Conservation (phyloP, 2,797 vertebrate species). For the Enteromius fasciolatus region DNA sequence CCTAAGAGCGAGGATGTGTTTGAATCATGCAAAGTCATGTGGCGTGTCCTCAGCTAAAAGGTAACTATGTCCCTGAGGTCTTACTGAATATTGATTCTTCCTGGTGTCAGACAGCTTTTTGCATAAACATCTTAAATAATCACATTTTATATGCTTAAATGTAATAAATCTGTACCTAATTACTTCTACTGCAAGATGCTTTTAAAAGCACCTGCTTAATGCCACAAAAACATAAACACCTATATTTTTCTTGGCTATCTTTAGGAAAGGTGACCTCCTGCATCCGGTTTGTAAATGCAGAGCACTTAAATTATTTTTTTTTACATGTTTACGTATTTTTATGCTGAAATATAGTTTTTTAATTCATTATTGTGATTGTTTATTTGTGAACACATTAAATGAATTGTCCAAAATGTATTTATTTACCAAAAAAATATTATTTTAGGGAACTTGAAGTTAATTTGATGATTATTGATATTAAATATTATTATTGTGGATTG, state of each 20-base stretch:
- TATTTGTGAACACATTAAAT: neutral
- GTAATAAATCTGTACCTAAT: neutral
- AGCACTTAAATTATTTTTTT: too few relatives aligned
- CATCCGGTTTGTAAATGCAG: constrained; percentile 10
- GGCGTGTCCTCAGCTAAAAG: constrained; percentile 2
- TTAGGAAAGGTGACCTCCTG: neutral
- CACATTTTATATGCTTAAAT: neutral
- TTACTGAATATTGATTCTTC: neutral
- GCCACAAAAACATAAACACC: neutral
- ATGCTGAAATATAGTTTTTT: neutral
- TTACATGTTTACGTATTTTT: too few relatives aligned
- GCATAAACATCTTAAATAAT: neutral
- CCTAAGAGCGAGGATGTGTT: constrained; percentile 22
- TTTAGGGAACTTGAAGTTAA: neutral
- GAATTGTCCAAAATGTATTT: neutral
- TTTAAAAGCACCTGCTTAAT: neutral
- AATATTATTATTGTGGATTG: neutral
- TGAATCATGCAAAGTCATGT: constrained; percentile 45
- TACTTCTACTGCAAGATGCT: neutral
- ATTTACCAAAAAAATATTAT: neutral
- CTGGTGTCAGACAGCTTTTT: neutral
- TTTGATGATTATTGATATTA: neutral
- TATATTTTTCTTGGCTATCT: neutral
- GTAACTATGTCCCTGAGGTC: constrained; percentile 3
- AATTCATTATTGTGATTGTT: neutral